Conservation (phyloP, 2,888 invertebrate species). For the Cosmopolites sordidus region DNA sequence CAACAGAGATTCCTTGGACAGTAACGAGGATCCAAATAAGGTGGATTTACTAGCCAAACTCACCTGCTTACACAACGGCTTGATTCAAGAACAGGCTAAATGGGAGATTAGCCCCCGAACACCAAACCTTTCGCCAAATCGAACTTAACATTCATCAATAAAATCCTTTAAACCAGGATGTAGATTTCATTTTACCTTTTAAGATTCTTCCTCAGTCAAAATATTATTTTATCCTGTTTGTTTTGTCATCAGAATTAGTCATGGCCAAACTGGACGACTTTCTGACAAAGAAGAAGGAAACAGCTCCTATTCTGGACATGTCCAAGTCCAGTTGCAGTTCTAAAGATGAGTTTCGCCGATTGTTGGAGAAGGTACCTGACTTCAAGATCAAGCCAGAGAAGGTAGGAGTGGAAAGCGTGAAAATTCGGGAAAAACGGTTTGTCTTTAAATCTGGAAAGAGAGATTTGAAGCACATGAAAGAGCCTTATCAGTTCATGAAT, state of each 20-base stretch:
- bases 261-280: constrained; percentile 77
- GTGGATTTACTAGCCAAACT: constrained; percentile 43
- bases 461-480: constrained; percentile 62
- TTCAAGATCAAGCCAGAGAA: constrained; percentile 86
- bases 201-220: constrained; percentile 2
- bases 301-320: constrained; percentile 77
- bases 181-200: constrained; percentile 2
- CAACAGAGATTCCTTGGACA: constrained; percentile 4
- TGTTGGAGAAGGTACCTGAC: constrained; percentile 84
- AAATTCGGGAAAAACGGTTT: constrained; percentile 69
- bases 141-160: too few species aligned
- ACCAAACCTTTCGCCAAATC: constrained; percentile 26
- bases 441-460: constrained; percentile 71
- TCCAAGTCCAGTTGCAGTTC: constrained; percentile 73
- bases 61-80: constrained; percentile 48
- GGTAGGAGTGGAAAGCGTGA: constrained; percentile 71
- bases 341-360: constrained; percentile 76
- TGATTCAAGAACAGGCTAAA: constrained; percentile 52
- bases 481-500: constrained; percentile 65
- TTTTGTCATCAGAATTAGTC: not conserved
- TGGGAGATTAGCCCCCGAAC: constrained; percentile 49
- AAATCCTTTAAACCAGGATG: too few species aligned
- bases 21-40: constrained; percentile 27
- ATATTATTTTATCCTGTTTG: not conserved
- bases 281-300: constrained; percentile 79